Conservation (phyloP, 2,888 invertebrate genomes). For the Cancer borealis region DNA sequence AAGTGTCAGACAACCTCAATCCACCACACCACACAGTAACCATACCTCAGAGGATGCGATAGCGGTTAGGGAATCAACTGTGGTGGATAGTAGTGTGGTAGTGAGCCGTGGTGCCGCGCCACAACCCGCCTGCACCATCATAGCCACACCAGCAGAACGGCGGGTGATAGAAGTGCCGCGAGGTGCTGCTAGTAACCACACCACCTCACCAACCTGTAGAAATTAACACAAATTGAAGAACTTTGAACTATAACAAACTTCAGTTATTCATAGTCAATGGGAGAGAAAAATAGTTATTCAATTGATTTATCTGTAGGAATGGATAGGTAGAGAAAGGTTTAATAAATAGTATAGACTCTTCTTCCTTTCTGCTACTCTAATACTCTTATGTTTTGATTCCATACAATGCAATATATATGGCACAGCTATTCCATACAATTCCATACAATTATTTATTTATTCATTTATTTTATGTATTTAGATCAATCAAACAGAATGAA, state of each 20-base stretch:
- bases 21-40: neutral
- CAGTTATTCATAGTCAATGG: too few species aligned
- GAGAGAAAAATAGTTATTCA: too few species aligned
- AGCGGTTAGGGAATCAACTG: slow-evolving; percentile 44
- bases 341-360: too few species aligned
- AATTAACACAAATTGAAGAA: neutral
- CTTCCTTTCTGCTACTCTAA: too few species aligned
- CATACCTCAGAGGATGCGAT: slow-evolving; percentile 58
- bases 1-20: too few species aligned
- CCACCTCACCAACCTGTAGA: neutral
- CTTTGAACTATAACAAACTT: neutral
- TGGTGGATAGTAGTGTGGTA: slow-evolving; percentile 43
- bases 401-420: too few species aligned
- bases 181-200: neutral
- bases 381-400: too few species aligned
- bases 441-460: neutral
- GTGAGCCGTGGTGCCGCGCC: slow-evolving; percentile 83
- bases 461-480: too few species aligned
- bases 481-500: neutral
- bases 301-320: too few species aligned
- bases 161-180: slow-evolving; percentile 83
- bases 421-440: too few species aligned
- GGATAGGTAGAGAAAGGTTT: too few species aligned
- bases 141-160: slow-evolving; percentile 88
- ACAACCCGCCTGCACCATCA: slow-evolving; percentile 88